Evolutionary conservation across 2,113 vertebrate species (phyloP).

Genomic region (Numida meleagris): DNA sequence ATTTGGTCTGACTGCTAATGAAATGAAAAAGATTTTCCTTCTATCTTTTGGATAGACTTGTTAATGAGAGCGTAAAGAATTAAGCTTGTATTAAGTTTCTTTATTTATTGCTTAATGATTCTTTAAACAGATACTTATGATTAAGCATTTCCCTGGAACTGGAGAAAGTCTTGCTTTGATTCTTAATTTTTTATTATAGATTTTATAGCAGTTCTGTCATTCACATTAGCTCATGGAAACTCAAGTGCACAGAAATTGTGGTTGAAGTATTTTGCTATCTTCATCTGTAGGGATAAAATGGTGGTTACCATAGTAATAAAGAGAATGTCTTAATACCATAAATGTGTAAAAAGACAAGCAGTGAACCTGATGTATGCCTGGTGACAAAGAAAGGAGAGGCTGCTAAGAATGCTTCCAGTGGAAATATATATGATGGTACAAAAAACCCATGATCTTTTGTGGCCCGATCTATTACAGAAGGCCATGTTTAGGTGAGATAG

Average conservation of each 20-base stretch:
- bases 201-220: not conserved
- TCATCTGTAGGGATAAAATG: not conserved
- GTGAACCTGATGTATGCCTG: not conserved
- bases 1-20: not conserved
- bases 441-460: not conserved
- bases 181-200: not conserved
- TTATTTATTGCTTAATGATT: conserved; percentile 12
- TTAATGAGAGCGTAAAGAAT: not conserved
- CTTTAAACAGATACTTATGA: not conserved
- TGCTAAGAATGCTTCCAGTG: not conserved
- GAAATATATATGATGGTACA: not conserved
- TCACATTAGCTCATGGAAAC: not conserved
- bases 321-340: not conserved
- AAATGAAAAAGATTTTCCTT: not conserved
- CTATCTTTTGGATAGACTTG: not conserved
- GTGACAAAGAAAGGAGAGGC: not conserved
- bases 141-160: not conserved
- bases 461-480: not conserved
- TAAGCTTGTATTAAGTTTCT: conserved; percentile 8
- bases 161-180: not conserved
- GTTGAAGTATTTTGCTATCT: not conserved
- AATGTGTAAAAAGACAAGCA: not conserved
- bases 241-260: not conserved
- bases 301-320: not conserved
- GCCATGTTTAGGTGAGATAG: not conserved